Percentiles rank a stretch among this genome's conserved stretches.
These are phyloP conservation scores for Polietes domitor DNA, from an alignment of 2,888 invertebrate species.

Conservation along the genomic window DNA sequence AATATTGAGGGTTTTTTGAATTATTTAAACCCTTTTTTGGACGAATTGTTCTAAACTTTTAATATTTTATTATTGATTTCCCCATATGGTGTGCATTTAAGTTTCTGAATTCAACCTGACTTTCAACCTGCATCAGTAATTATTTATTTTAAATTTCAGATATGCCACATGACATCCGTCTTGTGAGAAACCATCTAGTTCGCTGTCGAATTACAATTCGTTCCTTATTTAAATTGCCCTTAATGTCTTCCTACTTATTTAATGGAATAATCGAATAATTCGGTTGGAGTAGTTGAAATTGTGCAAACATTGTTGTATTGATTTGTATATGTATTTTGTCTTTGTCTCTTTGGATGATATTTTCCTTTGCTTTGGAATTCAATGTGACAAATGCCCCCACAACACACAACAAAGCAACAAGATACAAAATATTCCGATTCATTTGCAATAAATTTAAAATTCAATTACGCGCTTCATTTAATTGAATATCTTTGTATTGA, in stretches of 20 bases:
- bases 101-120: too few species aligned
- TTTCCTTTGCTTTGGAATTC: neutral
- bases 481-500: constrained; percentile 7
- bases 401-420: constrained; percentile 1
- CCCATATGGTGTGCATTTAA: too few species aligned
- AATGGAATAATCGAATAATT: neutral
- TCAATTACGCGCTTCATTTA: constrained; percentile 57
- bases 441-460: constrained; percentile 58
- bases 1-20: too few species aligned
- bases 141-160: too few species aligned
- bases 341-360: neutral
- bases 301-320: neutral
- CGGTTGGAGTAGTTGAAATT: neutral
- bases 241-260: neutral
- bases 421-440: constrained; percentile 21
- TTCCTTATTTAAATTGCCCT: neutral
- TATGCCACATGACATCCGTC: too few species aligned
- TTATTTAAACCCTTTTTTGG: too few species aligned
- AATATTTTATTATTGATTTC: too few species aligned
- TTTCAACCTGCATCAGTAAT: too few species aligned
- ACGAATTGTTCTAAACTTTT: too few species aligned
- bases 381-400: neutral
- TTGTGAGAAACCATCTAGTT: too few species aligned
- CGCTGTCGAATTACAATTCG: too few species aligned
- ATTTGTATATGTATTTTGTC: neutral